Percentiles rank a stretch among this genome's conserved stretches.
Conservation (phyloP, 2,113 vertebrate species). For the Muscicapa adusta region DNA sequence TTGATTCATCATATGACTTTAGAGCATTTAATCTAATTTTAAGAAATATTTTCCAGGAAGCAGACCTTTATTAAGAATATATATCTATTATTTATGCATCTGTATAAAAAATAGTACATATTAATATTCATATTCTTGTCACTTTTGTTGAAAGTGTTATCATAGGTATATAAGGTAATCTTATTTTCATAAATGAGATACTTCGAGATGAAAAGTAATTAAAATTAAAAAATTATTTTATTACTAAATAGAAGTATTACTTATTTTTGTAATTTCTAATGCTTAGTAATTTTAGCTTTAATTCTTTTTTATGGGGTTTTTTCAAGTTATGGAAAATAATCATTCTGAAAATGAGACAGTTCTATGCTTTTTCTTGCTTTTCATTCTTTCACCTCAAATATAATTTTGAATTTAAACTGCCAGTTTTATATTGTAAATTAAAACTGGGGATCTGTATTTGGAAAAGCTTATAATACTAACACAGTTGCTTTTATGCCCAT, state of each 20-base stretch:
- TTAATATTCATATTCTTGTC: background rate
- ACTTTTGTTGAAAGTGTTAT: background rate
- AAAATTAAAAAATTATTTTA: background rate
- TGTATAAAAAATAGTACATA: background rate
- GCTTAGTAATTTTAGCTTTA: background rate
- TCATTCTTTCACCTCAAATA: background rate
- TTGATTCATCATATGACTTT: background rate
- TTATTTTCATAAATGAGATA: background rate
- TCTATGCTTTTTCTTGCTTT: background rate
- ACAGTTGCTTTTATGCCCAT: background rate
- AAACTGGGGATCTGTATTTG: background rate
- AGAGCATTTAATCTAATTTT: background rate
- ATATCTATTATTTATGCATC: background rate
- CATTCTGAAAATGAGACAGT: background rate
- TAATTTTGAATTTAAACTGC: background rate
- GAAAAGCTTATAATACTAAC: background rate
- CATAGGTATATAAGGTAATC: background rate
- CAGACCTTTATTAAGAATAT: background rate
- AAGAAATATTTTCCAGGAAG: background rate
- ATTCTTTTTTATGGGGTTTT: background rate
- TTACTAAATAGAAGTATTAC: background rate
- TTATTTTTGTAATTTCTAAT: background rate
- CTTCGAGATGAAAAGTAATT: background rate
- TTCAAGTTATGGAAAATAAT: background rate
- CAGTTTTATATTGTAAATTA: background rate